Evolutionary conservation across 2,113 vertebrate genomes (phyloP).

Genomic region (Ifrita kowaldi): DNA sequence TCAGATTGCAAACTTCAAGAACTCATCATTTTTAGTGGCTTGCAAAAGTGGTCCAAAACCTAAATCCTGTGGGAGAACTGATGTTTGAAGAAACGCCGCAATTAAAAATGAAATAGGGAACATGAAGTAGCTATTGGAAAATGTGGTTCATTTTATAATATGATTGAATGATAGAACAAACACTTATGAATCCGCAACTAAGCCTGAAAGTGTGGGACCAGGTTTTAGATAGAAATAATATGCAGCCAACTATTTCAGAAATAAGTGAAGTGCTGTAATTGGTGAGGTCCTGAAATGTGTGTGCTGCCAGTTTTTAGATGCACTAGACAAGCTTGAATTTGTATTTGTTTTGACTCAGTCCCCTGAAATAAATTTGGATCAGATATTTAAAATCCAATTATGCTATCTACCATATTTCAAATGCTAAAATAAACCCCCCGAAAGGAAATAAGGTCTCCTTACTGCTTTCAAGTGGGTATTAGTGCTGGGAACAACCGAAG

Average conservation of each 20-base stretch:
- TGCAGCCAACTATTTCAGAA: constrained; percentile 21
- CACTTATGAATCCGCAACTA: constrained; percentile 12
- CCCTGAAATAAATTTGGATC: constrained; percentile 58
- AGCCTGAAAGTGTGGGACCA: constrained; percentile 34
- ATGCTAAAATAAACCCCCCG: constrained; percentile 47
- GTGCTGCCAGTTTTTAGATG: constrained; percentile 29
- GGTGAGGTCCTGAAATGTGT: background rate
- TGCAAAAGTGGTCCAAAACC: constrained; percentile 19
- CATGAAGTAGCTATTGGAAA: constrained; percentile 63
- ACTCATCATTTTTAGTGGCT: constrained; percentile 52
- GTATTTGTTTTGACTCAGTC: constrained; percentile 59
- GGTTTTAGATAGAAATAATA: constrained; percentile 28
- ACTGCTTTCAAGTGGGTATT: constrained; percentile 66
- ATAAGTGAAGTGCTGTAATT: constrained; percentile 22
- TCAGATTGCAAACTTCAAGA: constrained; percentile 60
- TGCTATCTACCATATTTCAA: constrained; percentile 48
- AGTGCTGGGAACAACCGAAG: constrained; percentile 48
- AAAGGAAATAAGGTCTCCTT: constrained; percentile 48
- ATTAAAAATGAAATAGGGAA: constrained; percentile 56
- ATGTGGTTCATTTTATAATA: constrained; percentile 62
- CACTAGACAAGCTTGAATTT: constrained; percentile 15
- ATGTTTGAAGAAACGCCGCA: constrained; percentile 51
- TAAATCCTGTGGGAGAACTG: constrained; percentile 28
- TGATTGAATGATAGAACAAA: constrained; percentile 60
- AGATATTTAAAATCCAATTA: constrained; percentile 64